Evolutionary conservation across 2,888 invertebrate species (phyloP), one percentile per base, ranked within the genome.

Genomic region (Tetheella fluctuosa): DNA sequence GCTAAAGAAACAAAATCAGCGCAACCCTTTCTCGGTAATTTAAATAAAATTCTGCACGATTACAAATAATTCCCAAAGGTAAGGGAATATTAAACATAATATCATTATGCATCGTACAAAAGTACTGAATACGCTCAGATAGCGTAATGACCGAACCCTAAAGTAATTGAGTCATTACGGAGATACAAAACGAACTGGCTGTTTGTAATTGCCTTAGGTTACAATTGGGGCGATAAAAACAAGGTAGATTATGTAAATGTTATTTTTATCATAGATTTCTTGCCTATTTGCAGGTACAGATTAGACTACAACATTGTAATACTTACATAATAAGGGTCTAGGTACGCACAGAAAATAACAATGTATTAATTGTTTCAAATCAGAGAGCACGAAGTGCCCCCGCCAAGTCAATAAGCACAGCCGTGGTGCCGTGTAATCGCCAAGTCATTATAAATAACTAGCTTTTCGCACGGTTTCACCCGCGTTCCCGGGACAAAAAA

Each of bases 31-130:
- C n/a, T 6, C 39, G n/a, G 39, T 39, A 39, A 39, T 39, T 39
- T n/a, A 5, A 39, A n/a, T 15, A n/a, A 39, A 39, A 39, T 13
- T 13, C 6, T 15, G 39, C 39, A 39, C 39, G 39, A 30, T 30
- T 54, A n/a, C 30, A 54, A 30, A 54, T 54, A 30, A 54, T 54
- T 30, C 54, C 54, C 10, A 54, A n/a, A 54, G 54, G 54, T 54
- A 39, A 39, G 37, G 6, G 25, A 17, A 30, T 30, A 30, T 54
- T 30, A 54, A 54, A 30, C 54, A 12, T n/a, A n/a, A n/a, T n/a
- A n/a, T n/a, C n/a, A n/a, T 28, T 30, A 28, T 28, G 54, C 30
- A 23, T 54, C 10, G 39, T n/a, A 54, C 54, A n/a, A 54, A 54
- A 54, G 54, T 30, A 30, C 30, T 54, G 30, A 30, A 54, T 54